A percentile compares a stretch with the other conserved stretches of the same genome.
Conservation (phyloP, 2,888 invertebrate genomes). For the Polymixis lichenea region DNA sequence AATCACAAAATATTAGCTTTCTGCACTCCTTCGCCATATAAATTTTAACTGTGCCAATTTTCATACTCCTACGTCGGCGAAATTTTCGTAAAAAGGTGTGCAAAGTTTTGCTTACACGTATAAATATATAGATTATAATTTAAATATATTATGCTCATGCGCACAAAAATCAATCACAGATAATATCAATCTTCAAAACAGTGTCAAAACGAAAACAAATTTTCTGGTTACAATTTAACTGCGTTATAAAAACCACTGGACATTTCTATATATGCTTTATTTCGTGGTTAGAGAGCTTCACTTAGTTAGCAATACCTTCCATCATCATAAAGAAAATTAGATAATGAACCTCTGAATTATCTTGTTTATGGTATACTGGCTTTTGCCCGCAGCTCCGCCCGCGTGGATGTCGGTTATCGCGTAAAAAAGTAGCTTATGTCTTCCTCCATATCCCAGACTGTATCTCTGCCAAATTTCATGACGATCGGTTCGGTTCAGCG, state of each 20-base stretch:
- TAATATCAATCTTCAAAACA: conserved; percentile 25
- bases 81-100: too few species aligned
- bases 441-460: too few species aligned
- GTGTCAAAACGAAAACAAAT: conserved; percentile 41
- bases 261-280: background rate
- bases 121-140: background rate
- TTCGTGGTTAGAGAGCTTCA: background rate
- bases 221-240: conserved; percentile 14
- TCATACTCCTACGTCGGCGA: too few species aligned
- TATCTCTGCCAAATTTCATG: too few species aligned
- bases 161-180: conserved; percentile 12
- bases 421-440: too few species aligned
- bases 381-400: too few species aligned
- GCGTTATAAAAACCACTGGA: conserved; percentile 21
- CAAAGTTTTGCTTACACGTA: too few species aligned
- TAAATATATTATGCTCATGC: background rate
- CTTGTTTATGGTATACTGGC: background rate
- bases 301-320: background rate
- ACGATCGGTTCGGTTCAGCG: too few species aligned
- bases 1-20: too few species aligned
- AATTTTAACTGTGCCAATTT: too few species aligned
- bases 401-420: too few species aligned
- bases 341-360: conserved; percentile 1
- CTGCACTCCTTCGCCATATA: too few species aligned
- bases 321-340: conserved; percentile 1